Percentiles rank a stretch among this genome's conserved stretches.
Conservation (phyloP, 1,140 invertebrate genomes). For the Heterodera carotae region DNA sequence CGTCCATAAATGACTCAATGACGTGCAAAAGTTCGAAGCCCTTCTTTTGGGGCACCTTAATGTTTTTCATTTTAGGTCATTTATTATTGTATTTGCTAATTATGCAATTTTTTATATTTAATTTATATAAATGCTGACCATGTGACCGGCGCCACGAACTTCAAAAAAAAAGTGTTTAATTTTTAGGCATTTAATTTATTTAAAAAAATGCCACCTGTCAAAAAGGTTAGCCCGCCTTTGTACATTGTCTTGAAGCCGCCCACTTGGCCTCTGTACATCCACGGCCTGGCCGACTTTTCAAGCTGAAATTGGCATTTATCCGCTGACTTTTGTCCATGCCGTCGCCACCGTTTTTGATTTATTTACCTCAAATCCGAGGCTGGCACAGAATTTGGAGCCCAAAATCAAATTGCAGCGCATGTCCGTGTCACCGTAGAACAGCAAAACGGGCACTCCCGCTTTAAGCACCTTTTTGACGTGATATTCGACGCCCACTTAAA, state of each 20-base stretch:
- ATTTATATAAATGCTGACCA: constrained; percentile 6
- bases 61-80: neutral
- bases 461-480: constrained; percentile 64
- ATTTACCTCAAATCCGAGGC: constrained; percentile 53
- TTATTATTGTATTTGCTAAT: neutral
- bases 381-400: constrained; percentile 62
- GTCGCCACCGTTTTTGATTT: no score
- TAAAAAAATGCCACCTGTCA: constrained; percentile 39
- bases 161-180: neutral
- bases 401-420: constrained; percentile 70
- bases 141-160: constrained; percentile 30
- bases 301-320: neutral
- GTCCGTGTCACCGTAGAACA: constrained; percentile 72
- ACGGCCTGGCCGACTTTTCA: constrained; percentile 47
- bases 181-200: neutral
- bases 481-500: constrained; percentile 57
- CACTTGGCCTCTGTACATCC: constrained; percentile 62
- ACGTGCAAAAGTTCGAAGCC: constrained; percentile 25
- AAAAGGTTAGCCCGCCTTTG: constrained; percentile 58
- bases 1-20: constrained; percentile 28
- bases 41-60: constrained; percentile 28
- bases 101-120: neutral
- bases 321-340: no score
- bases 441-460: constrained; percentile 66
- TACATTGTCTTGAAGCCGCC: constrained; percentile 65